Evolutionary conservation across 2,797 vertebrate genomes (phyloP).

Genomic region (Discoglossus pictus): DNA sequence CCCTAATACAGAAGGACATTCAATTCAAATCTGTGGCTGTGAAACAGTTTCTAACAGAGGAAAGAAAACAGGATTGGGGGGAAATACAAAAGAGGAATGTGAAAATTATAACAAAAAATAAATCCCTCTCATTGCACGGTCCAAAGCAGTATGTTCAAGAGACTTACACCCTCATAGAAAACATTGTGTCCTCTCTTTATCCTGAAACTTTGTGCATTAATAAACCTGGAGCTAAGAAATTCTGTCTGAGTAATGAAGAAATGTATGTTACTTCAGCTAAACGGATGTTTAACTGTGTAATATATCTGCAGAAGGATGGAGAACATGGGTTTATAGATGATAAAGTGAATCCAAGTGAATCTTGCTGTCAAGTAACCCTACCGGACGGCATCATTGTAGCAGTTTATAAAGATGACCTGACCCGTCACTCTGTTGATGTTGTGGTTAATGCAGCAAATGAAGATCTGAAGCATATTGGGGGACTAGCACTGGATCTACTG

Average conservation of each 20-base stretch:
- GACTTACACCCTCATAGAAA: conserved; percentile 50
- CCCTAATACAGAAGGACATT: conserved; percentile 60
- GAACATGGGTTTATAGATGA: conserved; percentile 22
- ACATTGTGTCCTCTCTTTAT: conserved; percentile 55
- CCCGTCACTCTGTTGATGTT: conserved; percentile 65
- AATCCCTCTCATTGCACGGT: conserved; percentile 70
- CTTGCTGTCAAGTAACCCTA: conserved; percentile 57
- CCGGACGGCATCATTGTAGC: conserved; percentile 64
- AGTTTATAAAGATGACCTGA: conserved; percentile 73
- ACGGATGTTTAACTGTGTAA: conserved; percentile 63
- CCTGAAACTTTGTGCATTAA: conserved; percentile 63
- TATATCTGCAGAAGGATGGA: conserved; percentile 67
- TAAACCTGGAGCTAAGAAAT: conserved; percentile 78
- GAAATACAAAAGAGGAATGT: conserved; percentile 64
- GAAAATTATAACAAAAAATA: conserved; percentile 58
- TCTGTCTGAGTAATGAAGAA: conserved; percentile 66
- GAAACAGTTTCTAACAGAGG: conserved; percentile 68
- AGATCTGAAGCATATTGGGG: conserved; percentile 70
- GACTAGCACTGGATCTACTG: conserved; percentile 70
- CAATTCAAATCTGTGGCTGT: conserved; percentile 57
- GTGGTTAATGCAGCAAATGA: conserved; percentile 85
- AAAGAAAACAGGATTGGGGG: conserved; percentile 56
- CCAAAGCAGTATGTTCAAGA: conserved; percentile 65
- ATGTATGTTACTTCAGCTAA: conserved; percentile 55
- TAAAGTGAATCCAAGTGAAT: neutral